These are phyloP conservation scores for Crypturellus tataupa DNA, from an alignment of 2,797 vertebrate species.

Conservation along the genomic window DNA sequence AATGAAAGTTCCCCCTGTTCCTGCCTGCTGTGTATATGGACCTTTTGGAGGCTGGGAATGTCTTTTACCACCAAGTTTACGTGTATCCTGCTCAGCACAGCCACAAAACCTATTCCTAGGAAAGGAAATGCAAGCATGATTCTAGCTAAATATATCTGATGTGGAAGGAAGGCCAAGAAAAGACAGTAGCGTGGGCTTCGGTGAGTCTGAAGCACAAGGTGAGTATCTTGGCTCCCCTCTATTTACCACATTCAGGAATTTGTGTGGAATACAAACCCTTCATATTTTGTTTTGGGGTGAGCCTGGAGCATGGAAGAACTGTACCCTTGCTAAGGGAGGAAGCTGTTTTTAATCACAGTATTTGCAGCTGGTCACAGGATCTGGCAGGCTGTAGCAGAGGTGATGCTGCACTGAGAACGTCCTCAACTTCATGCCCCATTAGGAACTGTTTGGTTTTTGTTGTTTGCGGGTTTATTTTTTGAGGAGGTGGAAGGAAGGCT, in stretches of 20 bases:
- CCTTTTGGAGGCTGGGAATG: not conserved
- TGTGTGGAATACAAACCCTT: not conserved
- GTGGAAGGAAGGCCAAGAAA: not conserved
- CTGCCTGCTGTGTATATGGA: accelerated
- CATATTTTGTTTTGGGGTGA: not conserved
- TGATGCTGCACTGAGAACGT: not conserved
- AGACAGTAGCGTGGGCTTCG: not conserved
- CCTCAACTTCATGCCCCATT: constrained; percentile 17
- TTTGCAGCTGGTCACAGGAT: not conserved
- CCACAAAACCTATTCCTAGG: not conserved
- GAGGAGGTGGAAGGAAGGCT: not conserved
- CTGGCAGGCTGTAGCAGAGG: not conserved
- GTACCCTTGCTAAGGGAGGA: not conserved
- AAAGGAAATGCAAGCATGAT: not conserved
- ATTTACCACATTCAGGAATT: not conserved
- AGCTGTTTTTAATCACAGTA: not conserved
- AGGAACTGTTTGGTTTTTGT: not conserved
- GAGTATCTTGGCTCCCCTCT: accelerated
- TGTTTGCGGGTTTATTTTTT: too few relatives aligned
- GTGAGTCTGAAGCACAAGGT: not conserved
- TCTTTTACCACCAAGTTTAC: constrained; percentile 3
- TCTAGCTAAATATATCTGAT: not conserved
- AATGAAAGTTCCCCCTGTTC: not conserved
- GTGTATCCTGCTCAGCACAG: not conserved
- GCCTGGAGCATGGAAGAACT: not conserved